phyloP scores from a whole-genome alignment of 2,113 vertebrate genomes.

The Vicugna pacos region DNA sequence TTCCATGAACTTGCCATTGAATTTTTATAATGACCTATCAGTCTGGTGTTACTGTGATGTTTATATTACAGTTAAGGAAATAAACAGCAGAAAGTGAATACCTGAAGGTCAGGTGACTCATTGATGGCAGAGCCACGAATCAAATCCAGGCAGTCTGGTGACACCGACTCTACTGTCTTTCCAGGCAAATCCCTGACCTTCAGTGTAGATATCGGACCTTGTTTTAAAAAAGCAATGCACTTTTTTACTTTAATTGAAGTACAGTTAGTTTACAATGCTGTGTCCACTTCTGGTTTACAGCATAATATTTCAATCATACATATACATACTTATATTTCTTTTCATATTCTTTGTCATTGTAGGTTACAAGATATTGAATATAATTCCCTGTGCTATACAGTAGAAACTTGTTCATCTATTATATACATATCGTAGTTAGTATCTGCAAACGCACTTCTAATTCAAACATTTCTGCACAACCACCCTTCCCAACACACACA shows the following conservation, averaged over 20 bases:
- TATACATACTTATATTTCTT: too few relatives aligned
- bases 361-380: too few relatives aligned
- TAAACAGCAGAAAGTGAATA: not conserved
- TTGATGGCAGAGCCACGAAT: not conserved
- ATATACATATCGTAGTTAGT: too few relatives aligned
- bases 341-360: too few relatives aligned
- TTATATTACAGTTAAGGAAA: slow-evolving; percentile 7
- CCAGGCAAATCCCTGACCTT: not conserved
- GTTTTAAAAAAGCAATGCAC: not conserved
- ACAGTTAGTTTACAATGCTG: too few relatives aligned
- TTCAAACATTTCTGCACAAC: not conserved
- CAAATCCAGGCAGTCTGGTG: not conserved
- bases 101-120: not conserved
- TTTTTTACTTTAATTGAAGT: not conserved
- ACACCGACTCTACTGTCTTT: not conserved
- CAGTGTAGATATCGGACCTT: not conserved
- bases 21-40: not conserved
- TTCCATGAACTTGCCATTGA: not conserved
- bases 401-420: too few relatives aligned
- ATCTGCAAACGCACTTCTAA: not conserved
- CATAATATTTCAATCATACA: too few relatives aligned
- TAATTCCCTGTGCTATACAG: too few relatives aligned
- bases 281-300: too few relatives aligned
- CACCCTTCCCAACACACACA: not conserved
- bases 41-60: not conserved